Conservation (phyloP, 2,888 invertebrate genomes). For the Megastigmus dorsalis region DNA sequence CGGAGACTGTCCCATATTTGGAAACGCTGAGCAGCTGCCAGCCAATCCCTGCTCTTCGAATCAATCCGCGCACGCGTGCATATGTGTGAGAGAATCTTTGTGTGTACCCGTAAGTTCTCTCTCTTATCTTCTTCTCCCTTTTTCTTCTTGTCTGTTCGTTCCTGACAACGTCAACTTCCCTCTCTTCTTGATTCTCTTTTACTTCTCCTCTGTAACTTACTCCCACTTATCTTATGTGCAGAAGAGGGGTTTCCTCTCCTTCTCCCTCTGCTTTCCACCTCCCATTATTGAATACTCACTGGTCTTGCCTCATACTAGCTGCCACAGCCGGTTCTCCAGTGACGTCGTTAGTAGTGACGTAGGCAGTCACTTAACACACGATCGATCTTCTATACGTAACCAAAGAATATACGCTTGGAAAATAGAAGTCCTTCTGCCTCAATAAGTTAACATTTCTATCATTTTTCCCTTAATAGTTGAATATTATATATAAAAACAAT, state of each 20-base stretch:
- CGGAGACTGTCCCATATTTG: constrained; percentile 87
- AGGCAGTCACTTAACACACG: constrained; percentile 47
- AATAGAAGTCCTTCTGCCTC: too few species aligned
- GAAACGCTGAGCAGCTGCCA: constrained; percentile 79
- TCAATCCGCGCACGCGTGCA: constrained; percentile 56
- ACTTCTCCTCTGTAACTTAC: constrained; percentile 34
- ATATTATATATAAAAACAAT: too few species aligned
- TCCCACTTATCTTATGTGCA: constrained; percentile 42
- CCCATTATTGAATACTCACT: constrained; percentile 39
- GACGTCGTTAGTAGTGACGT: constrained; percentile 68
- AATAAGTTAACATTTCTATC: too few species aligned
- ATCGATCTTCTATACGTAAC: constrained; percentile 45
- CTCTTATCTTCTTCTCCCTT: constrained; percentile 51
- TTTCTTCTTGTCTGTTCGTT: constrained; percentile 47
- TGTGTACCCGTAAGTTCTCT: constrained; percentile 51
- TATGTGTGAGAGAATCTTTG: constrained; percentile 31
- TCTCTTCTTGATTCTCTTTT: constrained; percentile 36
- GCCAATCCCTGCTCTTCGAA: constrained; percentile 76
- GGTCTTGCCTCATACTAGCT: constrained; percentile 50
- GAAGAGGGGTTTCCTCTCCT: constrained; percentile 42
- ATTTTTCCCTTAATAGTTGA: too few species aligned
- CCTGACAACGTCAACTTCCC: constrained; percentile 55
- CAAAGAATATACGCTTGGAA: too few species aligned
- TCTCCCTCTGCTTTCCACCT: constrained; percentile 21
- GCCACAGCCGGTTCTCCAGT: constrained; percentile 70